A percentile compares a stretch with the other conserved stretches of the same genome.
phyloP scores from a whole-genome alignment of 2,113 vertebrate species.

The Sakesphorus luctuosus region DNA sequence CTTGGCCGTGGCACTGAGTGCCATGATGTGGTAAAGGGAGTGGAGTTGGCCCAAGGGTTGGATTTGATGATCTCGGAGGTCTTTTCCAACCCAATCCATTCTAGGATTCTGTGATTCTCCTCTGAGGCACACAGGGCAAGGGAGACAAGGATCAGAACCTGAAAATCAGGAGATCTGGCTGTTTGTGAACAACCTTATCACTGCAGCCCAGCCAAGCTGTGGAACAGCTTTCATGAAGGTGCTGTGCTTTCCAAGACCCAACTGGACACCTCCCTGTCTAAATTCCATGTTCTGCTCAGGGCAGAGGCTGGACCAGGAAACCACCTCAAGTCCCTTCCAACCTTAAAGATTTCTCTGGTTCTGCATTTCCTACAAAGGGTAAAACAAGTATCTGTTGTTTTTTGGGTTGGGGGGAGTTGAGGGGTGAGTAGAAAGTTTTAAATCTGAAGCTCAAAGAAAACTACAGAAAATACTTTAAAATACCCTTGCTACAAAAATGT shows the following conservation, averaged over 20 bases:
- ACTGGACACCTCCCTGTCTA: background rate
- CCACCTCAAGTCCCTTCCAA: background rate
- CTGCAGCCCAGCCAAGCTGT: background rate
- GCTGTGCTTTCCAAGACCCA: background rate
- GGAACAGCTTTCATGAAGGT: background rate
- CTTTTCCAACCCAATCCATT: no score
- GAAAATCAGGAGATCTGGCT: background rate
- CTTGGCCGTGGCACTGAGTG: no score
- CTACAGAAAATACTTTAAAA: background rate
- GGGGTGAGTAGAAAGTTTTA: background rate
- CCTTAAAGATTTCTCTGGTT: rapidly evolving
- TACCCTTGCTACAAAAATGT: background rate
- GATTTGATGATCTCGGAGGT: no score
- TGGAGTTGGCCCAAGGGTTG: no score
- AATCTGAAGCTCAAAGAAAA: background rate
- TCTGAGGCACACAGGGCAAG: background rate
- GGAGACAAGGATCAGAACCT: no score
- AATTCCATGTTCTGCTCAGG: background rate
- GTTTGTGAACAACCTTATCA: background rate
- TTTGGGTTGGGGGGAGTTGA: rapidly evolving
- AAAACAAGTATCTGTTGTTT: background rate
- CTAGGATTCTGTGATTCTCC: no score
- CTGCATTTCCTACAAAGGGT: background rate
- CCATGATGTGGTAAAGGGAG: no score
- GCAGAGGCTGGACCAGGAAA: background rate